Evolutionary conservation across 2,113 vertebrate species (phyloP).

Genomic region (Xyliphius kryptos): DNA sequence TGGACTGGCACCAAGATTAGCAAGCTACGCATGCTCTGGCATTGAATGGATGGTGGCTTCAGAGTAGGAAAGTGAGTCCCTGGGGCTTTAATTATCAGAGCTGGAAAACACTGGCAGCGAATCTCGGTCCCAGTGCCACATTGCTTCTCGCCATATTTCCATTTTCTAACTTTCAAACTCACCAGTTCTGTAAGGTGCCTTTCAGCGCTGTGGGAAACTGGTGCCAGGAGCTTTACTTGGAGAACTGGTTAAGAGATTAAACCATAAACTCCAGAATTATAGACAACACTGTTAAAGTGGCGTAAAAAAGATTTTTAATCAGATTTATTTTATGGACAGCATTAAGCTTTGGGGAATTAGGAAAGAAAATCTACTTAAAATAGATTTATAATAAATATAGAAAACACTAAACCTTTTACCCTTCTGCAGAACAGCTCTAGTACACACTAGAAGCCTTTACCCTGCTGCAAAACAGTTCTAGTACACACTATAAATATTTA

Average conservation of each 20-base stretch:
- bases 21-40: background rate
- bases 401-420: no score
- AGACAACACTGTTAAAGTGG: no score
- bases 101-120: conserved; percentile 36
- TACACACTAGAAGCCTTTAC: no score
- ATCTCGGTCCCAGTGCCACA: conserved; percentile 38
- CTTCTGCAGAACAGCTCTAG: no score
- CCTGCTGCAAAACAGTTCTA: no score
- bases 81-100: conserved; percentile 40
- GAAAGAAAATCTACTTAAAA: no score
- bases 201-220: background rate
- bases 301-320: no score
- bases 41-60: conserved; percentile 36
- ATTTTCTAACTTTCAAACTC: conserved; percentile 50
- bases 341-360: background rate
- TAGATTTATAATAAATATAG: no score
- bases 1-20: conserved; percentile 22
- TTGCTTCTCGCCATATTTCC: conserved; percentile 40
- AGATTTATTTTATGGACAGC: background rate
- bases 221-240: background rate
- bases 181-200: conserved; percentile 21
- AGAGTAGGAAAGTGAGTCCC: conserved; percentile 31
- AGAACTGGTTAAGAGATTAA: background rate
- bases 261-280: background rate
- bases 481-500: no score